These are phyloP conservation scores for Dione vanillae DNA, from an alignment of 2,888 invertebrate genomes.

Conservation along the genomic window DNA sequence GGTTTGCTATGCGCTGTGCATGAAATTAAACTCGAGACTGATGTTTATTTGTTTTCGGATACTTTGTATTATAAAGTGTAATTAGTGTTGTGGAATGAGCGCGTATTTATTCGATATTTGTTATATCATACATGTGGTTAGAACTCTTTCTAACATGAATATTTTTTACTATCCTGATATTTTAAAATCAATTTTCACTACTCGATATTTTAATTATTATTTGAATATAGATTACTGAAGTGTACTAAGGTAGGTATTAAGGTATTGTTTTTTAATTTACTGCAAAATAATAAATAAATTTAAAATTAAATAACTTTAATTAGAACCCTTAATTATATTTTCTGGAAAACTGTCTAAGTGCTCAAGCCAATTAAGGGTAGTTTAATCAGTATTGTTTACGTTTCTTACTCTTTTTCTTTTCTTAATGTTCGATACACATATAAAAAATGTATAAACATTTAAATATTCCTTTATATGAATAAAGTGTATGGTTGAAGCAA, in stretches of 20 bases:
- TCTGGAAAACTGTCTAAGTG: no score
- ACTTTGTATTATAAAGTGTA: neutral
- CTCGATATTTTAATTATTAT: neutral
- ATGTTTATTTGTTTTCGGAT: conserved; percentile 15
- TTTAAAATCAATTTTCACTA: neutral
- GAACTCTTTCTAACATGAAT: neutral
- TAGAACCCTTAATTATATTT: no score
- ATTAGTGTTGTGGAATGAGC: neutral
- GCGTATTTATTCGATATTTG: neutral
- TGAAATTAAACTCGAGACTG: conserved; percentile 21
- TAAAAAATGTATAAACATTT: neutral
- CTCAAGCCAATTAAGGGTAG: no score
- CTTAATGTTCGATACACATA: no score
- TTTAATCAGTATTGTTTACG: no score
- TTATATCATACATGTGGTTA: neutral
- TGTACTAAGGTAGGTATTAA: no score
- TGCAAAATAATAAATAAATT: no score
- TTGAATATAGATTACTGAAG: neutral
- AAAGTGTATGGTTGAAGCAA: neutral
- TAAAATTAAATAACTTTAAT: no score
- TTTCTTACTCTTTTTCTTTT: no score
- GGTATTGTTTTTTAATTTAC: no score
- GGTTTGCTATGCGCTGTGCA: conserved; percentile 27
- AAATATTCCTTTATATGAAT: neutral
- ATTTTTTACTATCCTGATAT: conserved; percentile 31